Base-by-base conservation (phyloP, 2,113 vertebrate species). In the Crotophaga sulcirostris region DNA sequence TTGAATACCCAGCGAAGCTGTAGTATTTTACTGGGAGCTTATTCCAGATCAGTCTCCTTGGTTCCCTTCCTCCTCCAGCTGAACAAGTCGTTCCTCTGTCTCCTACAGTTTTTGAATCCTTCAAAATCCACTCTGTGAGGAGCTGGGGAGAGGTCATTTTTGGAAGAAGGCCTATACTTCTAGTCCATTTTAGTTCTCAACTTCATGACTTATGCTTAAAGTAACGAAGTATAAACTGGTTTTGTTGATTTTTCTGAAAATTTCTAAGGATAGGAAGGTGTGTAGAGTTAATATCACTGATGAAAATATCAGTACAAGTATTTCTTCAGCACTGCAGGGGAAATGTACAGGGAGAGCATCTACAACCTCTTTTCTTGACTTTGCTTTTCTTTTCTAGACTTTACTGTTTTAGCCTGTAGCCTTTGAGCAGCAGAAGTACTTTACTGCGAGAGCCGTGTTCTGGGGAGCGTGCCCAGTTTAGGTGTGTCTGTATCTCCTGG, bases 51-150 rank as follows among this genome's bases (percentile, higher is more conserved):
- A 79, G 34, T 79, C 40, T 85, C 23, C 36, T 60, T 56, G 56
- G 33, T 78, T 66, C 52, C 16, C 19, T 90, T 84, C 89, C 56
- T 87, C 78, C 91, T 21, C 66, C 87, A 85, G 36, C 3, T 94
- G 87, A 95, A 93, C 90, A 91, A 94, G 90, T 94, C 92, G 81
- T 73, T 94, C 62, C 34, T 91, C 55, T 66, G 2, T 91, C 69
- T 88, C 38, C 51, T 94, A 58, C 80, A 70, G 7, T 87, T 80
- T 95, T 74, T 93, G 81, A 76, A 62, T 85, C 55, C 54, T 91
- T 79, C 54, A 40, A 59, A 94, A 88, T 70, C 40, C 25, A 72
- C 29, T 5, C 68, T 19, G 23, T 69, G 51, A 82, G 56, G 44
- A 85, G n/a, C 42, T 45, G 29, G 33, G 59, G 36, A 49, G 11